Evolutionary conservation across 2,797 vertebrate species (phyloP).

Genomic region (Thamnophis elegans): DNA sequence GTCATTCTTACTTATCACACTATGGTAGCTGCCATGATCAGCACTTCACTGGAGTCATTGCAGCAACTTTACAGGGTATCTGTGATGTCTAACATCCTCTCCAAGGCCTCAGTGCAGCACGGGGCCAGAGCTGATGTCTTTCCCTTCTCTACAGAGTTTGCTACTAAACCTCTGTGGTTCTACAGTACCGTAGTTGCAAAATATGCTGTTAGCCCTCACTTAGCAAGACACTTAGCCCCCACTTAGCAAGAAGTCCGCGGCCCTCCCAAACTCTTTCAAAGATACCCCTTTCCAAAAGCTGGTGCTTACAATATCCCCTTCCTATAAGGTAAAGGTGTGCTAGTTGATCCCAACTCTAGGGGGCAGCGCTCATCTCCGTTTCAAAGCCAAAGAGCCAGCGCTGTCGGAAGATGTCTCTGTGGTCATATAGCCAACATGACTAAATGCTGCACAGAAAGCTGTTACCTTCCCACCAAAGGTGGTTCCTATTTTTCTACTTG

Average conservation of each 20-base stretch:
- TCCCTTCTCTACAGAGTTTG: not conserved
- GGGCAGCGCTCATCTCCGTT: too few relatives aligned
- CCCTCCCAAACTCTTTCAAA: not conserved
- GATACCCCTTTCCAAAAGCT: not conserved
- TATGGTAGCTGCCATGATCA: not conserved
- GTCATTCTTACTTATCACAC: not conserved
- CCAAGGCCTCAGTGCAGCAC: not conserved
- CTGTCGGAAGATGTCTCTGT: too few relatives aligned
- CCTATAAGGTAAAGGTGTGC: not conserved
- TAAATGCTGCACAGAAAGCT: too few relatives aligned
- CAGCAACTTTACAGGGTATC: not conserved
- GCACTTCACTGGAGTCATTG: not conserved
- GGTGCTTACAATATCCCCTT: not conserved
- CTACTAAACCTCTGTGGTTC: not conserved
- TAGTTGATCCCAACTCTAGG: too few relatives aligned
- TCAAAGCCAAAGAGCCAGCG: too few relatives aligned
- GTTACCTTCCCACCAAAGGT: too few relatives aligned
- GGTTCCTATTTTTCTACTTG: too few relatives aligned
- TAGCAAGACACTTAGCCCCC: not conserved
- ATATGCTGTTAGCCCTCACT: not conserved
- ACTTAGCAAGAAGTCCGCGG: not conserved
- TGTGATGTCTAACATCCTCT: not conserved
- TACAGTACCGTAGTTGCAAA: not conserved
- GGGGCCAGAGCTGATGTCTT: not conserved
- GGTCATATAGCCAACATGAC: too few relatives aligned